Conservation (phyloP, 2,888 invertebrate genomes). For the Tachina lurida region DNA sequence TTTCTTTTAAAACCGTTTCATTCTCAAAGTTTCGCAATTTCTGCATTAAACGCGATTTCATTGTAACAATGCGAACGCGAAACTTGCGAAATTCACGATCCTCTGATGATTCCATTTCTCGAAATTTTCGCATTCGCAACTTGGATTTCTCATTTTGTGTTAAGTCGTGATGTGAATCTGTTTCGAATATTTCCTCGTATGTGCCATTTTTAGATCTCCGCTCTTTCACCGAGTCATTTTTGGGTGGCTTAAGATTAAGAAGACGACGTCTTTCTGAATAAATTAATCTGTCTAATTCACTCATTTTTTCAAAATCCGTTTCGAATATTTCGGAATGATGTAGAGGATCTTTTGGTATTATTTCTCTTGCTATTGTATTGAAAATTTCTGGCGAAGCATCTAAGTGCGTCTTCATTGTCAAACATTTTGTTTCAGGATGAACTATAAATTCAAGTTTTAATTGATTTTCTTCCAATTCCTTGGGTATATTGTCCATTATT, state of each 20-base stretch:
- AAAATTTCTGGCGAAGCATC: background rate
- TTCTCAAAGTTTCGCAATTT: constrained; percentile 70
- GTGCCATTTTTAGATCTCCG: background rate
- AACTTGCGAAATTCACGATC: constrained; percentile 67
- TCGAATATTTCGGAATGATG: background rate
- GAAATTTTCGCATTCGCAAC: constrained; percentile 45
- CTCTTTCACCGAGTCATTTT: background rate
- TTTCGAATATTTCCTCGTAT: background rate
- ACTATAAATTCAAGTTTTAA: constrained; percentile 36
- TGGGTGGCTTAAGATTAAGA: constrained; percentile 18
- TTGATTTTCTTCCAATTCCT: constrained; percentile 56
- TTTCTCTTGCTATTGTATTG: background rate
- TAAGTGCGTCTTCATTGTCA: constrained; percentile 35
- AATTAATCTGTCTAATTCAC: constrained; percentile 51
- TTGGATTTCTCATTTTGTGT: constrained; percentile 37
- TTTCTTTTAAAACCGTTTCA: constrained; percentile 51
- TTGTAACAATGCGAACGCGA: constrained; percentile 70
- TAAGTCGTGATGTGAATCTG: constrained; percentile 1
- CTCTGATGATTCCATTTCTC: constrained; percentile 54
- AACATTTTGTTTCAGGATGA: constrained; percentile 47
- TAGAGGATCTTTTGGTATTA: constrained; percentile 48
- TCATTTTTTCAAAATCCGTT: constrained; percentile 36
- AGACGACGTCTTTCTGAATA: constrained; percentile 40
- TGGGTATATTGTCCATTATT: constrained; percentile 39
- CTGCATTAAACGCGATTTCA: constrained; percentile 73